These are phyloP conservation scores for Lutjanus campechanus DNA, from an alignment of 2,797 vertebrate species.

Conservation along the genomic window DNA sequence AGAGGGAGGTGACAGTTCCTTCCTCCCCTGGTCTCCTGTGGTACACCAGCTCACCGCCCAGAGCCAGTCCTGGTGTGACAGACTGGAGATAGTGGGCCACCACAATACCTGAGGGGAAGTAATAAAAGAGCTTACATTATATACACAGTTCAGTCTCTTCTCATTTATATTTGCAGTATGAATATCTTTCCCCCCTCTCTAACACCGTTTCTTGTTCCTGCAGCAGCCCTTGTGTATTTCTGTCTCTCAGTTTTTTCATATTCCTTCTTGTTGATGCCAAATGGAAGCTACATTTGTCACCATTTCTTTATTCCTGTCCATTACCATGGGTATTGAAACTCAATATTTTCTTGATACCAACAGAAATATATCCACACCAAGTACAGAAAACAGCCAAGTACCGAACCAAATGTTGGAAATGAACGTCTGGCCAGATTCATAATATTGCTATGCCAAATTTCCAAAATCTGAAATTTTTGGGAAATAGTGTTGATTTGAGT, in stretches of 20 bases:
- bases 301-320: background rate
- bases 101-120: slow-evolving; percentile 86
- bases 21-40: slow-evolving; percentile 94
- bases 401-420: no score
- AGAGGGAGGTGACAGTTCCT: slow-evolving; percentile 90
- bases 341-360: background rate
- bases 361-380: background rate
- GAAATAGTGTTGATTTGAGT: no score
- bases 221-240: background rate
- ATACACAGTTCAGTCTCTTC: no score
- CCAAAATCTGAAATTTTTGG: no score
- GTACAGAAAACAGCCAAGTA: background rate
- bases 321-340: no score
- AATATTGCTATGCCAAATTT: no score
- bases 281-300: background rate
- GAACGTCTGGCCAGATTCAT: no score
- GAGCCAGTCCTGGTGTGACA: slow-evolving; percentile 88
- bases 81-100: slow-evolving; percentile 94
- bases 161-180: background rate
- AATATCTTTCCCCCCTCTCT: background rate
- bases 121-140: background rate
- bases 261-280: background rate
- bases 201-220: background rate
- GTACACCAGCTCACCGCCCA: slow-evolving; percentile 94
- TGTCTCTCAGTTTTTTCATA: background rate